phyloP scores from a whole-genome alignment of 1,140 invertebrate species.

The Campoletis sonorensis region DNA sequence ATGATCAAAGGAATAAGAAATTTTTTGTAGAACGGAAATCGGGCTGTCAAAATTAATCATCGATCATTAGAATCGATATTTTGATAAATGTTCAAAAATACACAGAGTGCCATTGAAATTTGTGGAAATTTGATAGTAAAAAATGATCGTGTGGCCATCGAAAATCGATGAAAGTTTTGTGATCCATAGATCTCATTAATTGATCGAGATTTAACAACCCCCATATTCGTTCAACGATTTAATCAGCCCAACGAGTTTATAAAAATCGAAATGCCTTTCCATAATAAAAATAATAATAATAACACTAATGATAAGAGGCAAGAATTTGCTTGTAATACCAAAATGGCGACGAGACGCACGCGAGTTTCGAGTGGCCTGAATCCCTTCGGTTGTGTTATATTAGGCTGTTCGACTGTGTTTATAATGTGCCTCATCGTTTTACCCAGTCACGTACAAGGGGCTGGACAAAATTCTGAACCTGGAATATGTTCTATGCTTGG shows the following conservation, averaged over 20 bases:
- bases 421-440: constrained; percentile 49
- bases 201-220: constrained; percentile 14
- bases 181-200: constrained; percentile 39
- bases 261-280: constrained; percentile 13
- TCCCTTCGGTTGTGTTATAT: constrained; percentile 43
- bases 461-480: constrained; percentile 59
- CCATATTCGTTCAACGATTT: neutral
- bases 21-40: neutral
- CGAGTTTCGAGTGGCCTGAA: constrained; percentile 40
- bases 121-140: neutral
- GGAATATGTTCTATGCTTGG: constrained; percentile 78
- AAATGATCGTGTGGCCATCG: constrained; percentile 9
- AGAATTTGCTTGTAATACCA: neutral
- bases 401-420: constrained; percentile 40
- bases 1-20: constrained; percentile 7
- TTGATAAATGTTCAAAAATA: neutral
- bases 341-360: constrained; percentile 25
- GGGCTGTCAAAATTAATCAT: neutral
- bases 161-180: neutral
- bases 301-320: neutral
- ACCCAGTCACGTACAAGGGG: constrained; percentile 55
- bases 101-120: constrained; percentile 1
- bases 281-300: constrained; percentile 9
- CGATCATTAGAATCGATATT: constrained; percentile 32
- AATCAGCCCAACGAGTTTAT: neutral